These are phyloP conservation scores for Scyliorhinus canicula DNA, from an alignment of 2,797 vertebrate genomes.

Conservation along the genomic window DNA sequence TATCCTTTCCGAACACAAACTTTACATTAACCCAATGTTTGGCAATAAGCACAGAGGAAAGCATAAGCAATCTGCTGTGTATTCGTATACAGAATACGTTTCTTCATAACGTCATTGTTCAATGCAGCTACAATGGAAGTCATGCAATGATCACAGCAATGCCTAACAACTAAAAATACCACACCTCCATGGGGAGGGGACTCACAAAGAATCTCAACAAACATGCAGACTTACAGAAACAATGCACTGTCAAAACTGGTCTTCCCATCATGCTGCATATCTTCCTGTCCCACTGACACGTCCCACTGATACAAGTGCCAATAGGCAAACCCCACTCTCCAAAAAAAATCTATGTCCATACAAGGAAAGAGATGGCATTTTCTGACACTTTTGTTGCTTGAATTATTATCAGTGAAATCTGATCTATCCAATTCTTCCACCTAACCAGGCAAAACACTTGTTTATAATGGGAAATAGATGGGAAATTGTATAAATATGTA, in stretches of 20 bases:
- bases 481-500: not conserved
- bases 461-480: not conserved
- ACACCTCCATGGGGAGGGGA: not conserved
- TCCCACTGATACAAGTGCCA: not conserved
- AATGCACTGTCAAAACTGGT: not conserved
- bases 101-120: conserved; percentile 36
- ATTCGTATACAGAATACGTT: conserved; percentile 58
- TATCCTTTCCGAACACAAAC: conserved; percentile 60
- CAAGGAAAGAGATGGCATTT: not conserved
- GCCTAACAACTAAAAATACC: not conserved
- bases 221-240: not conserved
- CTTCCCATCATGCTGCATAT: not conserved
- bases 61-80: conserved; percentile 51
- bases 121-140: not conserved
- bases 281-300: not conserved
- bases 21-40: conserved; percentile 60
- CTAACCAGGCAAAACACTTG: not conserved
- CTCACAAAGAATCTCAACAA: not conserved
- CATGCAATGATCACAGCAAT: not conserved
- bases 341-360: not conserved
- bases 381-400: not conserved
- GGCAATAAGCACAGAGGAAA: conserved; percentile 58
- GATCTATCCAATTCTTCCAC: not conserved
- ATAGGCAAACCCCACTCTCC: not conserved
- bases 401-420: not conserved